phyloP scores from a whole-genome alignment of 1,140 invertebrate genomes.

The Caenorhabditis briggsae region DNA sequence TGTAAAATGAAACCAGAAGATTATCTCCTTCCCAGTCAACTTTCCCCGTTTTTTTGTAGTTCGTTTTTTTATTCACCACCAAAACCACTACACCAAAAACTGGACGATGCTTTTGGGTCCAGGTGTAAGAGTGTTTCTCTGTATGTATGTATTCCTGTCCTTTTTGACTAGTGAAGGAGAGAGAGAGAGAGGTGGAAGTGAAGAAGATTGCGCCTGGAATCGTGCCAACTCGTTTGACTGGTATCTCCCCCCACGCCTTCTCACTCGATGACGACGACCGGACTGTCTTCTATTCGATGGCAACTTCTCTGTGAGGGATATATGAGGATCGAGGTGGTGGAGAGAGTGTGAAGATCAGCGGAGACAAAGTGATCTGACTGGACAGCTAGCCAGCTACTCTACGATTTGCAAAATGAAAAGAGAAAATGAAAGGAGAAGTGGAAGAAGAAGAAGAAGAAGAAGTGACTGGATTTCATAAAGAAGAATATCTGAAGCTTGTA shows the following conservation, averaged over 20 bases:
- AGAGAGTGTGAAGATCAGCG: conserved; percentile 51
- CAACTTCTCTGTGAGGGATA: conserved; percentile 37
- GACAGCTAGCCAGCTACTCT: conserved; percentile 48
- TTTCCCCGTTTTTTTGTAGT: not conserved
- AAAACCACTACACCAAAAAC: conserved; percentile 54
- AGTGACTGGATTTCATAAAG: conserved; percentile 43
- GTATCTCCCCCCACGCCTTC: conserved; percentile 46
- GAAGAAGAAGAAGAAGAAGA: conserved; percentile 29
- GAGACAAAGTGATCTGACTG: conserved; percentile 51
- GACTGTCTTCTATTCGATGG: conserved; percentile 47
- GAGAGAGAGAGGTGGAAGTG: conserved; percentile 39
- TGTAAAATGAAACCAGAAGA: conserved; percentile 16
- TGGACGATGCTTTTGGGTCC: conserved; percentile 51
- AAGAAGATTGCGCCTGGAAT: conserved; percentile 55
- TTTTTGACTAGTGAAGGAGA: conserved; percentile 2
- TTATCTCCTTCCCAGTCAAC: not conserved
- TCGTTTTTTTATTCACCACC: conserved; percentile 11
- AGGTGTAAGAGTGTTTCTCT: conserved; percentile 52
- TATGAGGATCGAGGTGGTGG: too few species aligned
- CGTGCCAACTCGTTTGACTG: conserved; percentile 55
- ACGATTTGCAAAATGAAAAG: conserved; percentile 54
- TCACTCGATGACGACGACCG: conserved; percentile 50
- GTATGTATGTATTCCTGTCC: conserved; percentile 35
- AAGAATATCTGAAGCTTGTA: conserved; percentile 51
- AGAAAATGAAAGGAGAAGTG: not conserved